phyloP scores from a whole-genome alignment of 37 sponge, comb jelly and placozoan genomes.

The Diacarnus erythraeanus region DNA sequence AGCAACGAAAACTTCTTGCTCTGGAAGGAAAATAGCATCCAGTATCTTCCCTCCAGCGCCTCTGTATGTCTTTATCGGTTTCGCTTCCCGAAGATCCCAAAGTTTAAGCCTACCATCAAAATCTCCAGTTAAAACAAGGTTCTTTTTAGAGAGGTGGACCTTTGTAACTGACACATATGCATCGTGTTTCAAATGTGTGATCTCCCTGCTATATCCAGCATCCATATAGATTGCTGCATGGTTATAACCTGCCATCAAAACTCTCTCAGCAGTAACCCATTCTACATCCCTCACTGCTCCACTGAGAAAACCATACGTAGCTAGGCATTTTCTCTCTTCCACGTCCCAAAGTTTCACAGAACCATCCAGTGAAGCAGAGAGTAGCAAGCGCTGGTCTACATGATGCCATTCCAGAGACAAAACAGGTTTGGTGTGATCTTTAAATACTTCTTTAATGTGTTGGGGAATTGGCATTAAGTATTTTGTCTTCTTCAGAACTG shows the following conservation, averaged over 20 bases:
- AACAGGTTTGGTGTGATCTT: constrained; percentile 40
- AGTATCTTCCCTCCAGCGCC: constrained; percentile 81
- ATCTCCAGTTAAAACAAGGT: constrained; percentile 64
- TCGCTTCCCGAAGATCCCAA: constrained; percentile 71
- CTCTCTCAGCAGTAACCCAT: constrained; percentile 48
- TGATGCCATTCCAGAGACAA: constrained; percentile 55
- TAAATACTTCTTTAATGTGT: neutral
- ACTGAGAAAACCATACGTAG: constrained; percentile 21
- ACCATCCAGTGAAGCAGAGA: constrained; percentile 60
- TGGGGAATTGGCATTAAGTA: neutral
- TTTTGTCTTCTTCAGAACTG: neutral
- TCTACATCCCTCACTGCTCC: constrained; percentile 41
- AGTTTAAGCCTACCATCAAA: constrained; percentile 22
- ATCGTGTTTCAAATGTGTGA: constrained; percentile 32
- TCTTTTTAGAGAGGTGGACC: constrained; percentile 35
- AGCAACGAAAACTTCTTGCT: constrained; percentile 56
- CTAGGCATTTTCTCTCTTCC: neutral
- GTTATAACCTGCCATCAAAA: constrained; percentile 70
- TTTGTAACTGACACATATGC: constrained; percentile 59
- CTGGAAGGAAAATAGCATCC: constrained; percentile 54
- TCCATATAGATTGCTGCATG: constrained; percentile 33
- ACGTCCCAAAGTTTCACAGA: constrained; percentile 52
- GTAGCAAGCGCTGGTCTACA: constrained; percentile 19
- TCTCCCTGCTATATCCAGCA: constrained; percentile 10
- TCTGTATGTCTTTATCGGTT: constrained; percentile 14